A percentile compares a stretch with the other conserved stretches of the same genome.
These are phyloP conservation scores for Leptocoma aspasia DNA, from an alignment of 2,113 vertebrate genomes.

Conservation along the genomic window DNA sequence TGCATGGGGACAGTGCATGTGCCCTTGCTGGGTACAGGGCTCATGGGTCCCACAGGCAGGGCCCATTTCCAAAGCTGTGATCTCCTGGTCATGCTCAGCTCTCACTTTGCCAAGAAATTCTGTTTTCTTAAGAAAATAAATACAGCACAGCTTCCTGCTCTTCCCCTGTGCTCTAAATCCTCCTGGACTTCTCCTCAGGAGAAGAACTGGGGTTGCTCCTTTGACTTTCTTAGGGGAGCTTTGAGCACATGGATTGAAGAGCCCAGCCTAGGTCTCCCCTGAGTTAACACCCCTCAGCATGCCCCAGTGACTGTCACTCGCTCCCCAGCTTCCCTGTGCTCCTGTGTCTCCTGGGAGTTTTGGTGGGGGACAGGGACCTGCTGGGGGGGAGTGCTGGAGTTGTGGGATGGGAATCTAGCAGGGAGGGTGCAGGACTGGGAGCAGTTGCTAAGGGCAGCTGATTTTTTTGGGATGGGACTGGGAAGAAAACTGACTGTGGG, in stretches of 20 bases:
- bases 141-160: constrained; percentile 2
- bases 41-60: not conserved
- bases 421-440: not conserved
- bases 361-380: not conserved
- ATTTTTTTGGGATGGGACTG: not conserved
- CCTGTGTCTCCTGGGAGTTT: not conserved
- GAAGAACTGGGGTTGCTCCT: not conserved
- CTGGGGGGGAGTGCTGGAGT: not conserved
- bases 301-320: not conserved
- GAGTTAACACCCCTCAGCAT: not conserved
- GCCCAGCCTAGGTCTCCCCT: not conserved
- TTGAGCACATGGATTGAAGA: not conserved
- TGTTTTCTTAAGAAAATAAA: not conserved
- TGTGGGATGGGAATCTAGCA: not conserved
- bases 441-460: not conserved
- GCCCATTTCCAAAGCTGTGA: accelerated
- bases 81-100: not conserved
- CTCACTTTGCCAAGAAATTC: not conserved
- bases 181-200: not conserved
- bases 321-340: not conserved
- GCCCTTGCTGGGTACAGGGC: accelerated
- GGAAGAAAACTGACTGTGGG: not conserved
- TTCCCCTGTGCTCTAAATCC: not conserved
- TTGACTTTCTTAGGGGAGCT: not conserved
- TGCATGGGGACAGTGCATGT: not conserved